phyloP scores from a whole-genome alignment of 2,888 invertebrate species.

The Catocala fraxini region DNA sequence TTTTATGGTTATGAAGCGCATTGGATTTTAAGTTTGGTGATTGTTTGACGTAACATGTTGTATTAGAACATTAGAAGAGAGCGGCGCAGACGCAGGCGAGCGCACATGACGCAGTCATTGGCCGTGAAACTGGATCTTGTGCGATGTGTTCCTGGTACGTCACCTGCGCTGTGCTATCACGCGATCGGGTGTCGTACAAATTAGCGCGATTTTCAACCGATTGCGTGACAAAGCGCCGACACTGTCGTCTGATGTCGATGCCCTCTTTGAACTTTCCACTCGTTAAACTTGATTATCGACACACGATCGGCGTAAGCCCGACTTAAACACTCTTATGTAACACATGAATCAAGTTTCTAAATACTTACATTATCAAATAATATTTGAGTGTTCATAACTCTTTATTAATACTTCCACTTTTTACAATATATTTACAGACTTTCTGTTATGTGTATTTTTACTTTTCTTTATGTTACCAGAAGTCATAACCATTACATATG shows the following conservation, averaged over 20 bases:
- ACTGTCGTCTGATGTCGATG: constrained; percentile 67
- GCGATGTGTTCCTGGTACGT: constrained; percentile 67
- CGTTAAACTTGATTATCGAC: constrained; percentile 82
- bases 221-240: constrained; percentile 73
- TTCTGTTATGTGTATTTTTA: constrained; percentile 2
- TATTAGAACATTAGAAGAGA: constrained; percentile 33
- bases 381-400: constrained; percentile 23
- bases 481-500: too few relatives aligned
- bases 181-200: constrained; percentile 68
- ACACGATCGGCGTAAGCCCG: constrained; percentile 63
- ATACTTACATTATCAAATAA: constrained; percentile 15
- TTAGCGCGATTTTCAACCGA: constrained; percentile 75
- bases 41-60: constrained; percentile 28
- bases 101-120: constrained; percentile 51
- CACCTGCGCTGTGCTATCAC: constrained; percentile 48
- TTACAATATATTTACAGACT: constrained; percentile 5
- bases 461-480: background rate
- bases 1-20: too few relatives aligned
- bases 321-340: constrained; percentile 19
- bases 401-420: constrained; percentile 15
- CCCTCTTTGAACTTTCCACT: constrained; percentile 83
- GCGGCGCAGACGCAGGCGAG: constrained; percentile 13
- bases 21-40: too few relatives aligned
- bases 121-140: constrained; percentile 53
- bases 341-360: constrained; percentile 3